Conservation (phyloP, 92 coral and sea anemone species). For the Meandrina meandrites region DNA sequence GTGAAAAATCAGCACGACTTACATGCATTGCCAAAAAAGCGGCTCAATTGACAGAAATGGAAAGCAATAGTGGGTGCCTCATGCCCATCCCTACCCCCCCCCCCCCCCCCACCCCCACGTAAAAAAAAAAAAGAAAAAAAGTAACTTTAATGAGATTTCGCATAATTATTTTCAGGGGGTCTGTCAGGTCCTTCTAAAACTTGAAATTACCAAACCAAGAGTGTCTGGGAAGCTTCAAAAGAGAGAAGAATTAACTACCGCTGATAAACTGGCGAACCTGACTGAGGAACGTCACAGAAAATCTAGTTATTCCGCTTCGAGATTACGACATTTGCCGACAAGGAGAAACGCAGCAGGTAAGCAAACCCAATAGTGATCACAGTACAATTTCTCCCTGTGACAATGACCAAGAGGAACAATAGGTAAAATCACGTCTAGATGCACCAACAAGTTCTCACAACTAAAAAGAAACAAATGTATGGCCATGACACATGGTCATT, state of each 20-base stretch:
- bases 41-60: background rate
- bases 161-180: conserved; percentile 66
- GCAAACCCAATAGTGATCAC: background rate
- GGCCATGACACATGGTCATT: background rate
- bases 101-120: background rate
- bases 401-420: background rate
- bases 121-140: background rate
- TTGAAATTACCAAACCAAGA: conserved; percentile 84
- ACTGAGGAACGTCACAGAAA: conserved; percentile 62
- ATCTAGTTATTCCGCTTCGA: conserved; percentile 30
- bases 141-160: background rate
- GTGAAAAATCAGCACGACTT: background rate
- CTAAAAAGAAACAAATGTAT: background rate
- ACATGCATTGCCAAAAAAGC: background rate
- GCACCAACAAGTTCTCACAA: background rate
- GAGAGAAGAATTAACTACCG: conserved; percentile 2
- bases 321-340: background rate
- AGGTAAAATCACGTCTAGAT: background rate
- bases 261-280: conserved; percentile 72
- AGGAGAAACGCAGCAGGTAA: background rate
- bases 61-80: background rate
- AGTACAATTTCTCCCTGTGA: background rate
- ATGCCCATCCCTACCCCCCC: background rate
- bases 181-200: conserved; percentile 80
- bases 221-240: conserved; percentile 49